Base-by-base conservation (phyloP, 2,888 invertebrate genomes). In the Pollenia angustigena region DNA sequence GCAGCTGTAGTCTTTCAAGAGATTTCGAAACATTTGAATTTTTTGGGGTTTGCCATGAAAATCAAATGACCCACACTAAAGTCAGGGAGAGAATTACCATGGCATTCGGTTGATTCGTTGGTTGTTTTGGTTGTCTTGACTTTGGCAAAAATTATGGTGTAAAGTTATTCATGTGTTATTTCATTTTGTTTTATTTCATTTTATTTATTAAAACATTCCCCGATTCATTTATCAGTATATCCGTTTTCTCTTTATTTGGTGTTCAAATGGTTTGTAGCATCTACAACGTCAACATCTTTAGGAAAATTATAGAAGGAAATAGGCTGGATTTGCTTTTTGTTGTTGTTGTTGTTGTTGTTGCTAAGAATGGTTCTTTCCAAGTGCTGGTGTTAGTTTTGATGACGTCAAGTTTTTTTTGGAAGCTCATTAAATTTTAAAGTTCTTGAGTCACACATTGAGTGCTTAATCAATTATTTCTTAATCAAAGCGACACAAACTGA, bases 401-500 rank as follows among this genome's bases (percentile, higher is more conserved):
- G 74, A 23, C 72, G 74, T 66, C 16, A 42, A 72, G 46, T 12
- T 71, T 71, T 71, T 71, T 80, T 14, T 44, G 44, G 10, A 40
- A 16, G 4, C 32, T 58, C 32, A 58, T 58, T 14, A 2, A 23
- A 66, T 79, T 40, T 46, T 62, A 44, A 74, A 48, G 52, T 18
- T 64, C 40, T 72, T 64, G 4, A 18, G 2, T 40, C 52, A 44
- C 9, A 54, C 52, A 16, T 2, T 82, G 88, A 56, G 89, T 89
- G 89, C 89, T 89, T 90, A 91, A 90, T 90, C 90, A 91, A 91
- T 91, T 91, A 90, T 90, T 90, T 91, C 89, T 90, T 89, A 90
- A 90, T 90, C 89, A 89, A 89, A 90, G 88, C 85, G 88, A 90
- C 89, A 90, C 40, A 18, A 62, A 44, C 12, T 52, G 0, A 50